Evolutionary conservation across 1,140 invertebrate genomes (phyloP), one percentile per base, ranked within the genome.

Genomic region (Maniola jurtina): DNA sequence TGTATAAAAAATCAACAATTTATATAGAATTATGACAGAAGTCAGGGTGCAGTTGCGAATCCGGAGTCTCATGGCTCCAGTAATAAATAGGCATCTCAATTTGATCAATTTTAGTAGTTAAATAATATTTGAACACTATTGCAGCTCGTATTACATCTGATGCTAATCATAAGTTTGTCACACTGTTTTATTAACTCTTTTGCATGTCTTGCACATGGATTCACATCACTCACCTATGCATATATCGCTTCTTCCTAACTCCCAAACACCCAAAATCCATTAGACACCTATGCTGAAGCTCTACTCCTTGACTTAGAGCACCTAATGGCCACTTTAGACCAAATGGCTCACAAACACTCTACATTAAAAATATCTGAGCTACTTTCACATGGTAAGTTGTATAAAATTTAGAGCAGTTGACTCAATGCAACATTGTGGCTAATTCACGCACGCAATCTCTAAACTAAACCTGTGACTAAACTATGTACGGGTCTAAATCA

Each of bases 281-380:
- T 86, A 93, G 92, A 92, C 86, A 92, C 92, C 83, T 93, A 93
- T 83, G 92, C 92, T 82, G 92, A 93, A 91, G 92, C 92, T 86
- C 91, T 93, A 71, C 92, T 93, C 86, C 92, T 93, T 90, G 92
- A 93, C 80, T 90, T 93, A 91, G 92, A 93, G 91, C 92, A 93
- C 80, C 89, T 92, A 58, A 92, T 92, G 91, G 88, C 91, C 71
- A 92, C 89, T 65, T 76, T 92, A 83, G 91, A 92, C 77, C 91
- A 91, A 86, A 92, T 92, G 89, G 89, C 91, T 80, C 88, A 91
- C 72, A 90, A 88, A 83, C 88, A 92, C 73, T 90, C 89, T 70
- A 82, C 82, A 72, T 81, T 92, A 77, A 92, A 92, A 84, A 91
- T 92, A 80, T 91, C 89, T 68, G 91, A 92, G 70, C 80, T 92